These are phyloP conservation scores for Drosophila serrata DNA, from an alignment of 1,140 invertebrate species.

Conservation along the genomic window DNA sequence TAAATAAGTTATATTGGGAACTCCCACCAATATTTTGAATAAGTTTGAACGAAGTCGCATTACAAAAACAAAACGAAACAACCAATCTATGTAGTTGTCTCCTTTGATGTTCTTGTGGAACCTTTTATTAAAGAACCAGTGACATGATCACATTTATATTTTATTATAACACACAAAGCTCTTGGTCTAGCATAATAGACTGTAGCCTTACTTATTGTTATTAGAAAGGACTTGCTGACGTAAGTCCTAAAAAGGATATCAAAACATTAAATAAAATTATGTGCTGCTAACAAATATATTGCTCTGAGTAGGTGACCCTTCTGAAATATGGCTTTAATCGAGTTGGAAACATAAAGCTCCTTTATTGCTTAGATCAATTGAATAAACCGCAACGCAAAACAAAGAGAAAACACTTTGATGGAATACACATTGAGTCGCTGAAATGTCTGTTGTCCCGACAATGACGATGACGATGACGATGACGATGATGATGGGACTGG, in stretches of 20 bases:
- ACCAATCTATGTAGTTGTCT: no score
- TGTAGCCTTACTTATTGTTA: background rate
- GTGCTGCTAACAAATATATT: background rate
- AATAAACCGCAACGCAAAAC: conserved; percentile 32
- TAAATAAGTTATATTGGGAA: no score
- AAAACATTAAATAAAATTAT: background rate
- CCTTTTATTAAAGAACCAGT: no score
- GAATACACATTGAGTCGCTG: conserved; percentile 12
- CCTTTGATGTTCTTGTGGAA: no score
- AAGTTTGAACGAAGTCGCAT: no score
- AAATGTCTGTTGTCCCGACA: conserved; percentile 10
- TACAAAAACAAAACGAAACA: no score
- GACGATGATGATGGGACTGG: conserved; percentile 36
- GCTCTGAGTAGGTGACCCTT: background rate
- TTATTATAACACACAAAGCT: no score
- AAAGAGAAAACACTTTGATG: conserved; percentile 36
- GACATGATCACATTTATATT: no score
- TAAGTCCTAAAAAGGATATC: background rate
- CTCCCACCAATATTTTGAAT: no score
- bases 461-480: conserved; percentile 9
- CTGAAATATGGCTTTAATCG: background rate
- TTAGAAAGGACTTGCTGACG: background rate
- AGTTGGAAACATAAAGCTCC: background rate
- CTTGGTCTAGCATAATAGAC: background rate
- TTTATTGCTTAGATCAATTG: conserved; percentile 31